A percentile compares a stretch with the other conserved stretches of the same genome.
phyloP scores from a whole-genome alignment of 1,140 invertebrate genomes.

The Andrena cerasifolii region DNA sequence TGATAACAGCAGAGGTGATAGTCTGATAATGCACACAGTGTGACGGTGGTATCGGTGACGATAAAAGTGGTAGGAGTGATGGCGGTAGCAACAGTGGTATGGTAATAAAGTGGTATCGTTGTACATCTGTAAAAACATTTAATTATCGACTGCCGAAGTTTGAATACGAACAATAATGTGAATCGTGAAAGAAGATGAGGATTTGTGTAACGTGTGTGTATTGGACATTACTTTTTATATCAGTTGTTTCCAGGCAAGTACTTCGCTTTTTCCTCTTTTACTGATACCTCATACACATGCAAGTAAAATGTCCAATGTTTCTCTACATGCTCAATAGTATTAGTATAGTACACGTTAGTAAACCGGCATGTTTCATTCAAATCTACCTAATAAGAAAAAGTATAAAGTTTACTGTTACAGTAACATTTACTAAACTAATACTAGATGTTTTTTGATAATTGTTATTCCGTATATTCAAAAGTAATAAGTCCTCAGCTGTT shows the following conservation, averaged over 20 bases:
- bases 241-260: constrained; percentile 82
- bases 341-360: not conserved
- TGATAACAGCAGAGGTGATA: constrained; percentile 25
- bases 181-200: constrained; percentile 81
- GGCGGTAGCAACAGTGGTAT: constrained; percentile 22
- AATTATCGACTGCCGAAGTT: constrained; percentile 22
- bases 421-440: too few species aligned
- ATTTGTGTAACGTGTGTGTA: constrained; percentile 82
- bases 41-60: constrained; percentile 11
- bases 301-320: not conserved
- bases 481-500: not conserved
- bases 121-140: constrained; percentile 8
- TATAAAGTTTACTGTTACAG: too few species aligned
- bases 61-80: constrained; percentile 36
- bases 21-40: too few species aligned
- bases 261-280: not conserved
- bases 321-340: not conserved
- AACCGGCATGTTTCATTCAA: not conserved
- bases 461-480: not conserved
- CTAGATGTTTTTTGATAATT: not conserved
- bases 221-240: constrained; percentile 84
- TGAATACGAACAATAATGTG: constrained; percentile 30
- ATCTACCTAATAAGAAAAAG: constrained; percentile 5
- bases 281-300: constrained; percentile 7
- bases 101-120: constrained; percentile 13